Conservation (phyloP, 2,888 invertebrate species). For the Leptopilina myrica region DNA sequence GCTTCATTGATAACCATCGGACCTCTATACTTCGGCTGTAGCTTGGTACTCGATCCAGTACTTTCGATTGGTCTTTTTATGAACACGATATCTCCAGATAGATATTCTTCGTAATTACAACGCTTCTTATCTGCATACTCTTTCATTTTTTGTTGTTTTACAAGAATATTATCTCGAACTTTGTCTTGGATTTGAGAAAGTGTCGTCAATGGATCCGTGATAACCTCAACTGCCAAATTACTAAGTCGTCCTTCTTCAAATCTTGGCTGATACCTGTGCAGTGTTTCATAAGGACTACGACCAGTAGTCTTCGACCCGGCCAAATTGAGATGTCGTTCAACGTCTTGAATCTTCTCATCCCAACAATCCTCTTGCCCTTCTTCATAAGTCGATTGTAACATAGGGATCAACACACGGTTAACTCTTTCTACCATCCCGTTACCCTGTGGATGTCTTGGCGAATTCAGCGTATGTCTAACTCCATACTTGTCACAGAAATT, state of each 20-base stretch:
- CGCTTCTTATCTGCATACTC: neutral
- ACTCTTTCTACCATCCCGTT: conserved; percentile 8
- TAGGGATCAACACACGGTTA: neutral
- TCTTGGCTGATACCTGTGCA: neutral
- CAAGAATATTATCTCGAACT: too few relatives aligned
- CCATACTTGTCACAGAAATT: neutral
- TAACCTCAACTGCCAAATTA: neutral
- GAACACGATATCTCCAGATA: neutral
- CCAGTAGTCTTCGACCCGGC: neutral
- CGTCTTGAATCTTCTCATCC: neutral
- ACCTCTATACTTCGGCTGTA: neutral
- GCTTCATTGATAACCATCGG: neutral
- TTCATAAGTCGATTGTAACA: neutral
- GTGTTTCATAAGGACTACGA: neutral
- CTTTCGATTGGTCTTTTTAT: neutral
- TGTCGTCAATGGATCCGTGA: neutral
- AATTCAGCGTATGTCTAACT: neutral
- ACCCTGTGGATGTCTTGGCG: neutral
- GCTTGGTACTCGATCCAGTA: neutral
- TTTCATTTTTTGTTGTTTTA: neutral
- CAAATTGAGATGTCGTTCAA: neutral
- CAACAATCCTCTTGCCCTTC: neutral
- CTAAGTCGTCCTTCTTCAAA: neutral
- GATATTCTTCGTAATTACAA: neutral
- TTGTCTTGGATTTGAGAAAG: too few relatives aligned